Base-by-base conservation (phyloP, 1,140 invertebrate species). In the Heliconius melpomene region DNA sequence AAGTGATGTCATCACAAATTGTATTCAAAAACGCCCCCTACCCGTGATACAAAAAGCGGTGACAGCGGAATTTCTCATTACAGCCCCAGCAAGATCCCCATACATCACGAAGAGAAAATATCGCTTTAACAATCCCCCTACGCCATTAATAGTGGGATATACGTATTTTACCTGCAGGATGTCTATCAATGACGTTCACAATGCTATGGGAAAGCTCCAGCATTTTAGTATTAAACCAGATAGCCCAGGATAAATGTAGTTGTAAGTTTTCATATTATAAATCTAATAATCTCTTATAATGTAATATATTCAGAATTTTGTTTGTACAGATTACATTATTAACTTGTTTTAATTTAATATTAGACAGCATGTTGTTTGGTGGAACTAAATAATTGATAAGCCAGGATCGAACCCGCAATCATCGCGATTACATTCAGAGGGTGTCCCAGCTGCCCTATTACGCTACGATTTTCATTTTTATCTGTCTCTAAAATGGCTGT, bases 31-130 rank as follows among this genome's bases (percentile, higher is more conserved):
- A 83, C 81, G 84, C 82, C 84, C 79, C 84, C 79, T 79, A 83
- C 77, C 80, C 83, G 74, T 87, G 86, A 87, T 88, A 91, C 89
- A 92, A 91, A 91, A 91, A 90, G 85, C 87, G 78, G 87, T 91
- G 92, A 91, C 92, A 91, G 85, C 85, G 90, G 92, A 92, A 93
- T 92, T 93, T 93, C 91, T 92, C 92, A 93, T 93, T 93, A 93
- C 86, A 80, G 86, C 83, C 82, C 80, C 83, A 82, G 87, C 84
- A 92, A 92, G 88, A 88, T 90, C 83, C 87, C 85, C 87, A 91
- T 93, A 91, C 84, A 91, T 92, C 91, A 91, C 87, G 88, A 91
- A 89, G 89, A 84, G 87, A 86, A 91, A 91, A 91, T 92, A 91
- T 91, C 82, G 90, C 90, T 89, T 91, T 90, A 88, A 89, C 87